Conservation (phyloP, 2,113 vertebrate genomes). For the Hymenochirus boettgeri region DNA sequence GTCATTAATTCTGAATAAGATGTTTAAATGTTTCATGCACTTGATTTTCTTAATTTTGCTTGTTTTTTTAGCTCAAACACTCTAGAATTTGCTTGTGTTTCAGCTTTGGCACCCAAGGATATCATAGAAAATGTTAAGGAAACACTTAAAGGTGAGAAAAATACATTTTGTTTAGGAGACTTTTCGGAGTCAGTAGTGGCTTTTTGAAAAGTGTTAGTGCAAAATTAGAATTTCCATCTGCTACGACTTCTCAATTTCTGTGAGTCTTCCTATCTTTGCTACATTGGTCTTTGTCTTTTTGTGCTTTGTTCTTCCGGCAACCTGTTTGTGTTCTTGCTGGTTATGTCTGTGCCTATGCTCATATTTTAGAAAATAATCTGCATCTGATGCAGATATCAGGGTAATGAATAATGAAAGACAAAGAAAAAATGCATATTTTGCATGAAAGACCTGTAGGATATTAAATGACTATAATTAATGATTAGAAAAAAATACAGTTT, state of each 20-base stretch:
- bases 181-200: not conserved
- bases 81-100: conserved; percentile 67
- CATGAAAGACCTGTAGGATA: too few relatives aligned
- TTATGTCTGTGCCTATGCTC: conserved; percentile 3
- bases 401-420: conserved; percentile 49
- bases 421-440: conserved; percentile 45
- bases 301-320: not conserved
- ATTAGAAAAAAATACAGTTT: too few relatives aligned
- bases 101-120: conserved; percentile 62
- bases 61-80: conserved; percentile 63
- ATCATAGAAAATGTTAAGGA: conserved; percentile 72
- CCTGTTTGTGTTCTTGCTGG: conserved; percentile 17
- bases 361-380: conserved; percentile 32
- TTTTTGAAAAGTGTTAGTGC: conserved; percentile 70
- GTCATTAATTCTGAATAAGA: conserved; percentile 59
- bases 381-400: conserved; percentile 43
- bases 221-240: conserved; percentile 65
- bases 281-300: not conserved
- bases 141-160: conserved; percentile 80
- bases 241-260: conserved; percentile 34
- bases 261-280: not conserved
- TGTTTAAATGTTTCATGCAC: conserved; percentile 64
- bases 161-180: conserved; percentile 60
- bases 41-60: conserved; percentile 44
- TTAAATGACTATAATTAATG: too few relatives aligned